Evolutionary conservation across 2,888 invertebrate species (phyloP).

Genomic region (Diaperis boleti): DNA sequence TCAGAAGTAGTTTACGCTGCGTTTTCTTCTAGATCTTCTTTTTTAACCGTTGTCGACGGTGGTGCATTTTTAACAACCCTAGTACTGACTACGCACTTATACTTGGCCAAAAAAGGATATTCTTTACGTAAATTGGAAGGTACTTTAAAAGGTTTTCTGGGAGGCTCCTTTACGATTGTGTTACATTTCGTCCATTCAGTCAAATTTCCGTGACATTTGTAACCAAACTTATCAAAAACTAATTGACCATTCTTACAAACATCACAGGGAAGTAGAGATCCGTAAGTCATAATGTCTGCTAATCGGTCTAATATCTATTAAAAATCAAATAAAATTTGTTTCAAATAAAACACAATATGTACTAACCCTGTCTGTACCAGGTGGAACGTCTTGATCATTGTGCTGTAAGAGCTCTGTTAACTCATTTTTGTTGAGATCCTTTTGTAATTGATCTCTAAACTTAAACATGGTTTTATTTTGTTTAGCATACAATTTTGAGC

Average conservation of each 20-base stretch:
- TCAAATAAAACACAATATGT: conserved; percentile 23
- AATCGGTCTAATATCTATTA: conserved; percentile 79
- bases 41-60: too few species aligned
- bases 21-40: too few species aligned
- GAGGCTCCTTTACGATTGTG: conserved; percentile 76
- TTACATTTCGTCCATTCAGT: conserved; percentile 93
- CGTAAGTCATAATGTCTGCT: conserved; percentile 91
- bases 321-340: background rate
- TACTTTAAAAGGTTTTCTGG: conserved; percentile 77
- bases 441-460: conserved; percentile 73
- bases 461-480: conserved; percentile 81
- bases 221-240: conserved; percentile 78
- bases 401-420: conserved; percentile 74
- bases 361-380: conserved; percentile 76
- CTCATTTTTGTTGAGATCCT: conserved; percentile 72
- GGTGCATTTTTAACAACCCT: conserved; percentile 74
- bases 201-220: conserved; percentile 80
- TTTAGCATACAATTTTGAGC: conserved; percentile 73
- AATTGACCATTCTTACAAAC: conserved; percentile 84
- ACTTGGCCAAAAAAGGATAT: conserved; percentile 71
- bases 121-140: conserved; percentile 73
- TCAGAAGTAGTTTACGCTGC: too few species aligned
- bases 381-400: conserved; percentile 81
- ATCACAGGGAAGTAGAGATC: conserved; percentile 80
- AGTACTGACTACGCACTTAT: conserved; percentile 71